Base-by-base conservation (phyloP, 2,888 invertebrate genomes). In the Steinernema hermaphroditum region DNA sequence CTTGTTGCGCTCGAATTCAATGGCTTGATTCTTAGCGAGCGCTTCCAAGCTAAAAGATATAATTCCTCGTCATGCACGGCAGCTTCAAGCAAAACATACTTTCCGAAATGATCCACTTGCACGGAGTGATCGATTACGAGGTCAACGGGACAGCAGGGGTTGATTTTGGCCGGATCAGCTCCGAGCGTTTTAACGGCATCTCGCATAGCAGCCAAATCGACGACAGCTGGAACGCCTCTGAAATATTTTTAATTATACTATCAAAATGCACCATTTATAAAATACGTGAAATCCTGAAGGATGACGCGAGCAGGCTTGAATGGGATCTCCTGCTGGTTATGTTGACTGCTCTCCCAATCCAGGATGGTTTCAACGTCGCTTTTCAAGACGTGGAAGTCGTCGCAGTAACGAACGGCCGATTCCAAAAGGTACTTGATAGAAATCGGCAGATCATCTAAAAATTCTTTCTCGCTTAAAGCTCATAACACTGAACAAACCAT, bases 191-290 rank as follows among this genome's bases (percentile, higher is more conserved):
- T 91, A 0, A 98, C 94, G 0, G 96, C 95, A 88, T 96, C 96
- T 74, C 97, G 90, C 97, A 98, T 97, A 0, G 96, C 95, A 16
- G 97, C 97, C 89, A 98, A 94, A 88, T 98, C 97, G 0, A 98
- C 97, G 29, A 98, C 94, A 0, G 96, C 96, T 0, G 97, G 97
- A 0, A 98, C 96, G 1, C 97, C 97, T 16, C 96, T 98, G 78
- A 54, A 87, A 83, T 71, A 6, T 24, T 29, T 41, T 74, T 32
- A 41, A 22, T 1, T 16, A n/a, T 46, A 27, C 29, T 22, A 37
- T 19, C 9, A 68, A 27, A 29, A 6, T 19, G 1, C 16, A 41
- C 50, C 32, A 34, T n/a, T 12, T 27, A 54, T n/a, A 70, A 46
- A 87, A 80, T 86, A 94, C 95, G 89, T 90, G 80, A 89, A 89